These are phyloP conservation scores for Leptura quadrifasciata DNA, from an alignment of 2,888 invertebrate species.

Conservation along the genomic window DNA sequence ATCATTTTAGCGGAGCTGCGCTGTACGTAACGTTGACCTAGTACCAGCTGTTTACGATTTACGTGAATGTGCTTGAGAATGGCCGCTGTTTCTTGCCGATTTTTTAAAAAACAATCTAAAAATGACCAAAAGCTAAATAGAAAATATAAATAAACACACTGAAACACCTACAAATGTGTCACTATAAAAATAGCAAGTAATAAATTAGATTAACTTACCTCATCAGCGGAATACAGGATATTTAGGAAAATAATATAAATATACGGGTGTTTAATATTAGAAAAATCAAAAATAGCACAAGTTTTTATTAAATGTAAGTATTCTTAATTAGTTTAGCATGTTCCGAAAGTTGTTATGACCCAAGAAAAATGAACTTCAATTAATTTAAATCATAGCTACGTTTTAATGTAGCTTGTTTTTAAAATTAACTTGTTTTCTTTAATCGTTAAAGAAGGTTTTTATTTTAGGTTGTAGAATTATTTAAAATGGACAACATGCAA, in stretches of 20 bases:
- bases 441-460: neutral
- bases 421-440: conserved; percentile 10
- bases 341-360: neutral
- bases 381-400: neutral
- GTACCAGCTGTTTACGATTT: conserved; percentile 61
- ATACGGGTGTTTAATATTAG: conserved; percentile 41
- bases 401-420: conserved; percentile 4
- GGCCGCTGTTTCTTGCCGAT: conserved; percentile 63
- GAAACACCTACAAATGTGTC: conserved; percentile 29
- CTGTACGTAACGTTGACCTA: conserved; percentile 56
- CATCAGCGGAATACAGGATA: conserved; percentile 30
- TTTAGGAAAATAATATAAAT: conserved; percentile 36
- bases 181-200: conserved; percentile 15
- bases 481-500: conserved; percentile 45
- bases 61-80: conserved; percentile 57
- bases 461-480: conserved; percentile 42
- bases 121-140: conserved; percentile 31
- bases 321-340: conserved; percentile 26
- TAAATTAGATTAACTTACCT: conserved; percentile 24
- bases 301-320: conserved; percentile 45
- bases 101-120: conserved; percentile 51
- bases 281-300: conserved; percentile 37
- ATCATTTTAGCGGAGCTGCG: conserved; percentile 14
- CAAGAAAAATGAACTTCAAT: neutral
- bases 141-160: conserved; percentile 18